phyloP scores from a whole-genome alignment of 2,797 vertebrate species.

The Rousettus madagascariensis region DNA sequence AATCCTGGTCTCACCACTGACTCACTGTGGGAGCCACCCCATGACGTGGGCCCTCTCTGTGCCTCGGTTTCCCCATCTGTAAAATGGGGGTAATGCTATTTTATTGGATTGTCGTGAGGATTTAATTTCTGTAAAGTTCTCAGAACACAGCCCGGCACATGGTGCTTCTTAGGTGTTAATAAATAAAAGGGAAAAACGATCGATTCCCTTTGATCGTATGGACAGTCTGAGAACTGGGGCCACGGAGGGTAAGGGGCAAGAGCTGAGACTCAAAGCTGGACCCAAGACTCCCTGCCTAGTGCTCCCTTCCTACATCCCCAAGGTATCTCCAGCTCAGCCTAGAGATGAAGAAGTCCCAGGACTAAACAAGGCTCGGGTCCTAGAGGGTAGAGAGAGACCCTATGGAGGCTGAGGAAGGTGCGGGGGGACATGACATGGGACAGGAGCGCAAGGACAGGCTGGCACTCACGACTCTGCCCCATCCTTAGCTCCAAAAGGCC shows the following conservation, averaged over 20 bases:
- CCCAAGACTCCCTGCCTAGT: not conserved
- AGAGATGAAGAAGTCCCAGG: not conserved
- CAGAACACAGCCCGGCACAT: not conserved
- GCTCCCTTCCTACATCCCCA: not conserved
- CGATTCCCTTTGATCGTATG: not conserved
- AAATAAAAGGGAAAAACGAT: not conserved
- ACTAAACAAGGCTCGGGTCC: not conserved
- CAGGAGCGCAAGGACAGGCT: not conserved
- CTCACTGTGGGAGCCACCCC: not conserved
- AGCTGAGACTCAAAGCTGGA: not conserved
- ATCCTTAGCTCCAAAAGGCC: not conserved
- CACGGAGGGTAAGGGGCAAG: not conserved
- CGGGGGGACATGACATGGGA: too few species aligned
- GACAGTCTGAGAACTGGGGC: not conserved
- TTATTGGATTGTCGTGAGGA: not conserved
- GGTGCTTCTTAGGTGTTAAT: too few species aligned
- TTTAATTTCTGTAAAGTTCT: not conserved
- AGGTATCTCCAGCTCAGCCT: not conserved
- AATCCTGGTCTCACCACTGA: not conserved
- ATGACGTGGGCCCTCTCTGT: not conserved
- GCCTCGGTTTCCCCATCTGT: not conserved
- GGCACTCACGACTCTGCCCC: not conserved
- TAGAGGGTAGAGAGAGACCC: not conserved
- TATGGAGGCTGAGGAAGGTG: not conserved
- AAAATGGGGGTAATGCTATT: not conserved